Conservation (phyloP, 1,140 invertebrate species). For the Fopius arisanus region DNA sequence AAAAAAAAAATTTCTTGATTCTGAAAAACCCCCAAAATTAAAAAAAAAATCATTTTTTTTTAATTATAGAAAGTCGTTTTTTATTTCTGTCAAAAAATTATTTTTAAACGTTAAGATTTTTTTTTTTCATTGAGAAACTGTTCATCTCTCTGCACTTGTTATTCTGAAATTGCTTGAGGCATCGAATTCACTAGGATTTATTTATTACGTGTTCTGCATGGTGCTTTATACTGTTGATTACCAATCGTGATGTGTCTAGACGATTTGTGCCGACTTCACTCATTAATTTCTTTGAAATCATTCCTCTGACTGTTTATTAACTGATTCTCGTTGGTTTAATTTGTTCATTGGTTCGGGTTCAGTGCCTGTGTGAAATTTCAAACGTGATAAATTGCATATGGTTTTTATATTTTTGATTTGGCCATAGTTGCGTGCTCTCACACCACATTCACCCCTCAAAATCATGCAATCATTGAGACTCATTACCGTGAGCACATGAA, state of each 20-base stretch:
- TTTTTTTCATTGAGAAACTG: no score
- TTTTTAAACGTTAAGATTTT: no score
- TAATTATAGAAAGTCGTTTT: no score
- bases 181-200: constrained; percentile 43
- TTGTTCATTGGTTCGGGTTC: neutral
- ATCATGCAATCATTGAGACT: neutral
- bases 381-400: neutral
- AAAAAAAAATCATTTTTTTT: no score
- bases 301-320: constrained; percentile 2
- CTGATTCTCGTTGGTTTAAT: constrained; percentile 16
- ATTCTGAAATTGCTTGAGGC: constrained; percentile 54
- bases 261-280: constrained; percentile 42
- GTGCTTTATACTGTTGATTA: constrained; percentile 55
- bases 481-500: neutral
- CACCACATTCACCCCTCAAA: neutral
- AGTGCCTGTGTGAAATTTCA: neutral
- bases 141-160: no score
- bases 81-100: no score
- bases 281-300: neutral
- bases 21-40: no score
- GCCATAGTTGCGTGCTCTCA: neutral
- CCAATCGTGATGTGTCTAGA: neutral
- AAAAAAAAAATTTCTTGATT: no score
- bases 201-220: constrained; percentile 52
- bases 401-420: neutral